Conservation (phyloP, 2,113 vertebrate species). For the Chaenocephalus aceratus region DNA sequence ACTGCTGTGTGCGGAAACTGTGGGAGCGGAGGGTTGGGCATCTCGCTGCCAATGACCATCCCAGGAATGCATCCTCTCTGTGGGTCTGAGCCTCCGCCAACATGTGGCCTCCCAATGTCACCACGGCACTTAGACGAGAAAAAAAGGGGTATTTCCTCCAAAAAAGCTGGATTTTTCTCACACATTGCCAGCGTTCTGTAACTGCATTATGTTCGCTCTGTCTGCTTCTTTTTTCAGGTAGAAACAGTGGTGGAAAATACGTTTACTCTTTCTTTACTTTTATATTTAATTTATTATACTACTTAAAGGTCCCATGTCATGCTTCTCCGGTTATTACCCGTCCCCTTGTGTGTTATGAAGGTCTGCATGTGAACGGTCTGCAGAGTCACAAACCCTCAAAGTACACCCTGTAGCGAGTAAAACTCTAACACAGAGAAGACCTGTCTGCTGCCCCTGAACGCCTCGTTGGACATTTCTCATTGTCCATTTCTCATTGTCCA, state of each 20-base stretch:
- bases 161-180: slow-evolving; percentile 61
- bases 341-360: too few species aligned
- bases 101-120: slow-evolving; percentile 79
- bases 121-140: slow-evolving; percentile 50
- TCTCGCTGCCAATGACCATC: slow-evolving; percentile 72
- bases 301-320: too few species aligned
- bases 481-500: too few species aligned
- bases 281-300: too few species aligned
- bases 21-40: slow-evolving; percentile 63
- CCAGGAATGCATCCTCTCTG: slow-evolving; percentile 77
- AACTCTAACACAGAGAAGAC: too few species aligned
- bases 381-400: too few species aligned
- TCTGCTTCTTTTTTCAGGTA: slow-evolving; percentile 55
- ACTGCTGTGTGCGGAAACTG: slow-evolving; percentile 67
- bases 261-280: too few species aligned
- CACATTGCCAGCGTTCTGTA: slow-evolving; percentile 60
- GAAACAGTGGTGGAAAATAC: not conserved
- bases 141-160: slow-evolving; percentile 20
- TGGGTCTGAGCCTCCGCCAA: slow-evolving; percentile 75
- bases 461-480: too few species aligned
- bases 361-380: too few species aligned
- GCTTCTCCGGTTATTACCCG: too few species aligned
- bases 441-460: too few species aligned
- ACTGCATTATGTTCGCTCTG: slow-evolving; percentile 41
- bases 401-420: too few species aligned